Conservation (phyloP, 2,888 invertebrate genomes). For the Andrena bucephala region DNA sequence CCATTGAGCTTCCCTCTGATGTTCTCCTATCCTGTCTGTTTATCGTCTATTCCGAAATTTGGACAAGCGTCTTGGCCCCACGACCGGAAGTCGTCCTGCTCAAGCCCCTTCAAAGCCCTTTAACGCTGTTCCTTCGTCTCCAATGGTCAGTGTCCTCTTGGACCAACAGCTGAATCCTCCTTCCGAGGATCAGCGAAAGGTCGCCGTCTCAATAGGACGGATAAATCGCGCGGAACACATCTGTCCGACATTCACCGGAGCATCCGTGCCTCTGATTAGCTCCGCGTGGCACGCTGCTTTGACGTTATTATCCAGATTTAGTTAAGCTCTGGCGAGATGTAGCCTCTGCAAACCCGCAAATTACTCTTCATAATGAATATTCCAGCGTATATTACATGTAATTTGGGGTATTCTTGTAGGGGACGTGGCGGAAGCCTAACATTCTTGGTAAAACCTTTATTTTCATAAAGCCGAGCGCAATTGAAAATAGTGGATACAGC, state of each 20-base stretch:
- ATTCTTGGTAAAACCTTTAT: no score
- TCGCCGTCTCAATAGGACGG: conserved; percentile 60
- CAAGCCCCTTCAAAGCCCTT: conserved; percentile 76
- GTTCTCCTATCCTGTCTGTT: conserved; percentile 76
- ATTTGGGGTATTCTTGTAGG: background rate
- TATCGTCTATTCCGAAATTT: conserved; percentile 79
- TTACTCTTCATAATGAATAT: background rate
- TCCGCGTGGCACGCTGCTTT: conserved; percentile 39
- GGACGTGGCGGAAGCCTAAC: no score
- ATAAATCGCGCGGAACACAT: conserved; percentile 64
- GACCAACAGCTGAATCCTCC: conserved; percentile 54
- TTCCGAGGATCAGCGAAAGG: conserved; percentile 62
- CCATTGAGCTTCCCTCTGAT: conserved; percentile 74
- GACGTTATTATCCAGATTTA: conserved; percentile 24
- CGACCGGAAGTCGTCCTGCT: conserved; percentile 57
- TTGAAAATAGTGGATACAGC: no score
- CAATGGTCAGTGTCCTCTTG: conserved; percentile 55
- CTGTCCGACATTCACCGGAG: conserved; percentile 36
- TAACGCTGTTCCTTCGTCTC: conserved; percentile 60
- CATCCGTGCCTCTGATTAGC: conserved; percentile 52
- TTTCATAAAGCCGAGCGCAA: no score
- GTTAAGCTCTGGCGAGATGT: background rate
- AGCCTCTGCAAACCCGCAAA: background rate
- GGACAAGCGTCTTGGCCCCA: conserved; percentile 64
- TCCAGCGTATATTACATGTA: background rate